phyloP scores from a whole-genome alignment of 92 coral and sea anemone species.

The Actinernus sp. region DNA sequence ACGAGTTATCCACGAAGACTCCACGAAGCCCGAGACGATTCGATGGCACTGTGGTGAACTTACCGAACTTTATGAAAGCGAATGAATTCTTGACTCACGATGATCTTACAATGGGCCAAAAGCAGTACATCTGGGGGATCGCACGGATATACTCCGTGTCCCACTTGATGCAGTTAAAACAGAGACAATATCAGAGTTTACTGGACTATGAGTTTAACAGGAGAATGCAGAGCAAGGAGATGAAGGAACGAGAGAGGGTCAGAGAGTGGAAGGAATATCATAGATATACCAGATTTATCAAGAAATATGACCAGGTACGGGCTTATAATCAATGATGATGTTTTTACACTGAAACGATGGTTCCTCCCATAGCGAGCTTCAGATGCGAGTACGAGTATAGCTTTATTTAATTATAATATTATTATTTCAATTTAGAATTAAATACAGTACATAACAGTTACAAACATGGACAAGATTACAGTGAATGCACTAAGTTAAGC shows the following conservation, averaged over 20 bases:
- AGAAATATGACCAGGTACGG: conserved; percentile 90
- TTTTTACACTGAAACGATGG: too few species aligned
- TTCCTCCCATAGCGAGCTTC: too few species aligned
- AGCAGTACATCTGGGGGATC: conserved; percentile 98
- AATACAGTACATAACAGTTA: too few species aligned
- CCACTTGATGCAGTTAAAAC: conserved; percentile 81
- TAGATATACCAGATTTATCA: conserved; percentile 84
- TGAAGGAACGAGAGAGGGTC: conserved; percentile 82
- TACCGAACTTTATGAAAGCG: conserved; percentile 81
- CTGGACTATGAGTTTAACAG: conserved; percentile 88
- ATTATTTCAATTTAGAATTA: too few species aligned
- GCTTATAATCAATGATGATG: too few species aligned
- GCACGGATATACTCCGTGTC: conserved; percentile 91
- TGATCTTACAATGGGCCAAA: conserved; percentile 90
- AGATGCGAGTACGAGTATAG: too few species aligned
- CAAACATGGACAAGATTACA: too few species aligned
- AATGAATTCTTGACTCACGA: conserved; percentile 85
- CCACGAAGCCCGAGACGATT: conserved; percentile 66
- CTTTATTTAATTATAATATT: too few species aligned
- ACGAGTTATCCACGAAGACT: conserved; percentile 30
- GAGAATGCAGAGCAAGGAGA: conserved; percentile 75
- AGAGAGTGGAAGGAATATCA: conserved; percentile 91
- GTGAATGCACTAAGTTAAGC: too few species aligned
- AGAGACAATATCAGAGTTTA: conserved; percentile 89
- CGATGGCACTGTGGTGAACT: conserved; percentile 79